Evolutionary conservation across 2,888 invertebrate genomes (phyloP), one percentile per base, ranked within the genome.

Genomic region (Gastrophysa polygoni): DNA sequence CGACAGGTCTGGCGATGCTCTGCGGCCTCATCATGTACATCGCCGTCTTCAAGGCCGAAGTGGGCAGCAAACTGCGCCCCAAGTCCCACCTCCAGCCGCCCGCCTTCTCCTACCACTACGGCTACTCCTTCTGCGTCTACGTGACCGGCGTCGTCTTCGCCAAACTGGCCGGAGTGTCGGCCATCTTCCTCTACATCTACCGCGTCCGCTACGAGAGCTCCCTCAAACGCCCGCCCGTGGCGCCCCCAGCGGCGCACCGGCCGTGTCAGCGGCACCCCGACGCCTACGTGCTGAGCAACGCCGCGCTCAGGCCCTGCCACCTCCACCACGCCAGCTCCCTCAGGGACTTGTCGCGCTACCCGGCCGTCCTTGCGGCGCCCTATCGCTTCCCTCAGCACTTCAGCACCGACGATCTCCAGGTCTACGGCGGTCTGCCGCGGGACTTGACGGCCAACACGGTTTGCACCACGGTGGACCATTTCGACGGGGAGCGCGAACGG

Each of bases 21-120:
- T 91, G 93, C 71, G 95, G 94, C 51, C 88, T 95, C 80, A 93
- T 95, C 76, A 93, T 95, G 86, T 95, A 95, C 86, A 94, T 95
- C 84, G 94, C 95, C 59, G 90, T 93, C 76, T 91, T 95, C 80
- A 95, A 95, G 82, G 91, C 94, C 8, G 95, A 95, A 86, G 88
- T 95, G 48, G 94, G 94, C 47, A 90, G 91, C 76, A 95, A 95
- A 82, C 84, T 95, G 62, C 87, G 92, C 64, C 90, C 94, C 63
- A 88, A 90, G 77, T 91, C 93, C 17, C 86, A 90, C 55, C 87
- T 91, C 63, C 89, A 91, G 76, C 89, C 90, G 43, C 90, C 94
- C 1, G 84, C 89, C 57, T 93, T 95, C 85, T 91, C 90, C 61
- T 94, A 93, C 81, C 88, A 88, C 75, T 95, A 95, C 80, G 95